Evolutionary conservation across 2,113 vertebrate species (phyloP), one percentile per base, ranked within the genome.

Genomic region (Tetrax tetrax): DNA sequence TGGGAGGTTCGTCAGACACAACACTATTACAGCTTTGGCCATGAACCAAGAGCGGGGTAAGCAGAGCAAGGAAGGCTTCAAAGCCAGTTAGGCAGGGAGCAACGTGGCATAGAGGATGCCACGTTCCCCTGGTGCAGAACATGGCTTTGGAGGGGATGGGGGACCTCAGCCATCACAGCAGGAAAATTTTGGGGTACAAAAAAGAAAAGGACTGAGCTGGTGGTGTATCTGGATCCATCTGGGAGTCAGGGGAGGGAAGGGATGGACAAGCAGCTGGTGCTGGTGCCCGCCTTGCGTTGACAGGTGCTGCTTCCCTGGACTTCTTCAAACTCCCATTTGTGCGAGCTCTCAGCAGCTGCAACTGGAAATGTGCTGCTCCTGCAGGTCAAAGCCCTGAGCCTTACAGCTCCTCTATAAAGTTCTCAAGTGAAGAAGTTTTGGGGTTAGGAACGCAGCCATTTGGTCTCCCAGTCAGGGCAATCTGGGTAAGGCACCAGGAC

Each of bases 1-100:
- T 97, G 93, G 95, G 96, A 97, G 89, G 91, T 95, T 93, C 71
- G 6, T 90, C 94, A 97, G 95, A 95, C 94, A 83, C 89, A 95
- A 94, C 92, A 94, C 90, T 51, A 4, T 96, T 91, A 95, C 75
- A 90, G 93, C 91, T 91, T 83, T 95, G 96, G 95, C 84, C 85
- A 68, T 1, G 27, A 75, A 87, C 89, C 93, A 92, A 54, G 68
- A 90, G 82, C 8, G 0, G 47, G 79, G 51, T 69, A 65, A 91
- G 69, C 50, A 24, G 45, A 95, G 53, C 0, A 0, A 57, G 87
- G 60, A 72, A 81, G 75, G 71, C 43, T 96, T 87, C 14, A 3
- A 76, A 48, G 33, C 45, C 48, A 69, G 78, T 47, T 50, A 33
- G 1, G 2, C 35, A 21, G 50, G 48, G 56, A 80, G 57, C 35